Percentiles rank a stretch among this genome's conserved stretches.
phyloP scores from a whole-genome alignment of 2,113 vertebrate genomes.

The Cyphomyrus plagiostoma region DNA sequence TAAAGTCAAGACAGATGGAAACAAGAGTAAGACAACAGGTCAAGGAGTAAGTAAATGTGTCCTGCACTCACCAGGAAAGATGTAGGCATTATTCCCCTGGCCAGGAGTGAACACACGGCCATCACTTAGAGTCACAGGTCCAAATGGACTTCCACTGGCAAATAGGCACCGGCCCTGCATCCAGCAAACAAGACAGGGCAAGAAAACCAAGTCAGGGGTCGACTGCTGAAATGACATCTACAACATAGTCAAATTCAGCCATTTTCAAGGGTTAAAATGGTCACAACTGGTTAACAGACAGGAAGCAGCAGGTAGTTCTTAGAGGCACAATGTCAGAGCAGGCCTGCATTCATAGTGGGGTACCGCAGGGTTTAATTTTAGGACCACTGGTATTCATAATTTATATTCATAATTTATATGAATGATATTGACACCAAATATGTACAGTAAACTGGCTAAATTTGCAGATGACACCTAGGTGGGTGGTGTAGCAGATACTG shows the following conservation, averaged over 20 bases:
- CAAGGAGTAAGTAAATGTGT: background rate
- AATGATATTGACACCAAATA: no score
- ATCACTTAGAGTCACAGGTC: conserved; percentile 72
- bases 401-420: no score
- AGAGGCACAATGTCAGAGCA: no score
- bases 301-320: no score
- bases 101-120: conserved; percentile 78
- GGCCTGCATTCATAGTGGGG: no score
- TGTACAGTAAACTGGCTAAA: background rate
- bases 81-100: conserved; percentile 94
- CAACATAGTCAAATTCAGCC: background rate
- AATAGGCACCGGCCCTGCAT: conserved; percentile 85
- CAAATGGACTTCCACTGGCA: conserved; percentile 92
- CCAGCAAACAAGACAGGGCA: background rate
- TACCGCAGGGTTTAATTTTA: no score
- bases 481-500: no score
- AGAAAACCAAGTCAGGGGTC: background rate
- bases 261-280: background rate
- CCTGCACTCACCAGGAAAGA: conserved; percentile 79
- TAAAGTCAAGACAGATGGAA: background rate
- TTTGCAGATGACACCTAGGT: background rate
- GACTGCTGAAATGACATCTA: background rate
- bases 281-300: background rate
- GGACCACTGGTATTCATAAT: no score
- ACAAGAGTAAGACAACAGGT: background rate